Evolutionary conservation across 2,113 vertebrate species (phyloP).

Genomic region (Opisthocomus hoazin): DNA sequence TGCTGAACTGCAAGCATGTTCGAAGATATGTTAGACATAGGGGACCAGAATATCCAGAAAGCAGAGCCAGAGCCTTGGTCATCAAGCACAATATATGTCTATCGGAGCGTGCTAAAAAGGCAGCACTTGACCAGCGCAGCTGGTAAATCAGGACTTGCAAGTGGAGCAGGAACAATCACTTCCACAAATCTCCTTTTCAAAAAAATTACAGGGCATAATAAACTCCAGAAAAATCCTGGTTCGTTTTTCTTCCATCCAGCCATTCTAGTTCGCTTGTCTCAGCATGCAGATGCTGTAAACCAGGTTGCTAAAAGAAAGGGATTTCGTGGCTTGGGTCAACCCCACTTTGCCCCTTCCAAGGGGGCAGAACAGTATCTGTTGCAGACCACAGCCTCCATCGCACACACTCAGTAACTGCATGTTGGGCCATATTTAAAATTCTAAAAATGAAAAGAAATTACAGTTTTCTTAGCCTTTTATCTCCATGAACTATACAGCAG

Average conservation of each 20-base stretch:
- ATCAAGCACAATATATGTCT: background rate
- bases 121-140: background rate
- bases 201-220: background rate
- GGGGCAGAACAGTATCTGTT: background rate
- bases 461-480: background rate
- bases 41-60: background rate
- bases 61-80: background rate
- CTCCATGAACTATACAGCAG: background rate
- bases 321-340: background rate
- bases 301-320: background rate
- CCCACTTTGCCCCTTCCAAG: background rate
- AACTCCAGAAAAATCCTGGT: background rate
- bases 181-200: background rate
- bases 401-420: background rate
- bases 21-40: background rate
- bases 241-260: background rate
- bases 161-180: background rate
- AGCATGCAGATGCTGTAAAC: background rate
- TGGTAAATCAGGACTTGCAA: background rate
- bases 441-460: background rate
- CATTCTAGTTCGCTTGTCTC: background rate
- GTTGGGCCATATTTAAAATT: background rate
- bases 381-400: background rate
- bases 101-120: background rate
- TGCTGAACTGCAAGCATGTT: background rate